A percentile compares a stretch with the other conserved stretches of the same genome.
Evolutionary conservation across 2,888 invertebrate species (phyloP).

Genomic region (Clepsis dumicolana): DNA sequence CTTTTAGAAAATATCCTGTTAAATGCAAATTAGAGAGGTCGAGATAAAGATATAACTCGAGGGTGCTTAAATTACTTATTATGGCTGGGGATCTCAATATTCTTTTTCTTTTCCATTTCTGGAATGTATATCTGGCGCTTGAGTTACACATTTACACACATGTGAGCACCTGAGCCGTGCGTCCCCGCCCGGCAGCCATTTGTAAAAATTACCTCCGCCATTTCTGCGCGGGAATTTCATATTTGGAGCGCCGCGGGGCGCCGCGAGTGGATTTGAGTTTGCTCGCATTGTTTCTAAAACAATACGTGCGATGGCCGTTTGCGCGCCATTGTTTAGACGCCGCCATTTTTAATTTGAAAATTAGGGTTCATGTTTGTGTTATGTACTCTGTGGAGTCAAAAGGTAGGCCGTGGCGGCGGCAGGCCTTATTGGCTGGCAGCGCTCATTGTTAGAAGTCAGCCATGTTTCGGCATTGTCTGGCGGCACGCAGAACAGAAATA

Average conservation of each 20-base stretch:
- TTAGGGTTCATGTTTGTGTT: slow-evolving; percentile 65
- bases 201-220: slow-evolving; percentile 85
- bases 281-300: slow-evolving; percentile 81
- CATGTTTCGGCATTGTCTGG: slow-evolving; percentile 26
- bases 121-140: not conserved
- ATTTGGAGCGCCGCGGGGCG: slow-evolving; percentile 81
- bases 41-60: slow-evolving; percentile 65
- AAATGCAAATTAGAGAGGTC: slow-evolving; percentile 76
- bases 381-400: slow-evolving; percentile 48
- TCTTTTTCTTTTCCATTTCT: not conserved
- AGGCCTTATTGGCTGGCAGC: slow-evolving; percentile 9
- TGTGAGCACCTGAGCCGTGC: slow-evolving; percentile 60
- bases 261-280: slow-evolving; percentile 75
- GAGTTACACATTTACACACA: too few species aligned
- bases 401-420: slow-evolving; percentile 22
- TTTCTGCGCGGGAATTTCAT: slow-evolving; percentile 83
- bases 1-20: slow-evolving; percentile 74
- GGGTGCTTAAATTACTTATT: slow-evolving; percentile 65
- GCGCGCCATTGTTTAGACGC: slow-evolving; percentile 71
- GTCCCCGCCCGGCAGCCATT: slow-evolving; percentile 80
- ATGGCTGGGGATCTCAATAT: slow-evolving; percentile 43
- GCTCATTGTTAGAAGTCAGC: slow-evolving; percentile 17
- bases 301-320: slow-evolving; percentile 76
- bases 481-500: not conserved
- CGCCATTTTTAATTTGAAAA: slow-evolving; percentile 80